A percentile compares a stretch with the other conserved stretches of the same genome.
phyloP scores from a whole-genome alignment of 2,888 invertebrate genomes.

The Steinernema carpocapsae region DNA sequence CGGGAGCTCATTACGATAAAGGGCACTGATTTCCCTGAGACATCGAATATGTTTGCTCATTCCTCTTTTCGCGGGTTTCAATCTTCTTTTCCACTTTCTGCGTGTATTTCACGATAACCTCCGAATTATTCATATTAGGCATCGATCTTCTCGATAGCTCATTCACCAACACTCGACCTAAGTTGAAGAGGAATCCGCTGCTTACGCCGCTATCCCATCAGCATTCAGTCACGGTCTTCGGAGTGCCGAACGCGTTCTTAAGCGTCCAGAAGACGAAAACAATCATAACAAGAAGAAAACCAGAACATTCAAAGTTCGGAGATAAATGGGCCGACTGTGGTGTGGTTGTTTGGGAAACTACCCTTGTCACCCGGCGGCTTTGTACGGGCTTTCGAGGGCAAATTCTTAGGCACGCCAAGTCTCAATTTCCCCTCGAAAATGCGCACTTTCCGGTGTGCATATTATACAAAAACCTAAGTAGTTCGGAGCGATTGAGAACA shows the following conservation, averaged over 20 bases:
- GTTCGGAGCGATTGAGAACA: too few relatives aligned
- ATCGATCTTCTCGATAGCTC: background rate
- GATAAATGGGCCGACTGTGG: background rate
- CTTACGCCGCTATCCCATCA: slow-evolving; percentile 2
- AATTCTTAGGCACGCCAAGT: background rate
- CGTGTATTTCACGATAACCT: background rate
- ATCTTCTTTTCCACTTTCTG: slow-evolving; percentile 4
- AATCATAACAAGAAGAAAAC: slow-evolving; percentile 16
- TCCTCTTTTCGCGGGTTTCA: background rate
- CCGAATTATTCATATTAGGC: slow-evolving; percentile 14
- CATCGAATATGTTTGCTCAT: background rate
- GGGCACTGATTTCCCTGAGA: background rate
- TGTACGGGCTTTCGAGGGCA: background rate
- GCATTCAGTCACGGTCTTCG: background rate
- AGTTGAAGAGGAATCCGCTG: slow-evolving; percentile 2
- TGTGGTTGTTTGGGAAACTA: background rate
- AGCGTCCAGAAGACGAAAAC: background rate
- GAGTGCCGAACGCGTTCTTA: background rate
- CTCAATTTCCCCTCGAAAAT: background rate
- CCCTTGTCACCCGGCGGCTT: background rate
- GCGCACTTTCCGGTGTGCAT: background rate
- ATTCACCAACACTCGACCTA: slow-evolving; percentile 29
- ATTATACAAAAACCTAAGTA: slow-evolving; percentile 11
- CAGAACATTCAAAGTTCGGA: background rate
- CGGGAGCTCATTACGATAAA: background rate